These are phyloP conservation scores for Drosophila oshimai DNA, from an alignment of 1,140 invertebrate genomes.

Conservation along the genomic window DNA sequence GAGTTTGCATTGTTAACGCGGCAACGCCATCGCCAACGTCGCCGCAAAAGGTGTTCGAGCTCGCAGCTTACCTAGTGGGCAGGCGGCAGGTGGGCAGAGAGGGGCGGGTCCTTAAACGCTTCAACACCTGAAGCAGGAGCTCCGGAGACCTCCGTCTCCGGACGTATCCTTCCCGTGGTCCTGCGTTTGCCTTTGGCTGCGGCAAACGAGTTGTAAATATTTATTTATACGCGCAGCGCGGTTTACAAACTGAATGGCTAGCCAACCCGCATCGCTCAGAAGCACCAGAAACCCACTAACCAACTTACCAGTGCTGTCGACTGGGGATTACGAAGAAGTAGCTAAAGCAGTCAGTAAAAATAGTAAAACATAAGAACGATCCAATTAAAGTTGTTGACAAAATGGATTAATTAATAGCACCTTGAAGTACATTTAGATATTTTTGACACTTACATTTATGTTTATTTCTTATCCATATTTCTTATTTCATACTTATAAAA, in stretches of 20 bases:
- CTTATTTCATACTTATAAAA: too few relatives aligned
- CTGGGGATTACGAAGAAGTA: not conserved
- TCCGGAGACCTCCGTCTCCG: constrained; percentile 15
- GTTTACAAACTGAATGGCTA: constrained; percentile 71
- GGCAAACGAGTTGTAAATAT: constrained; percentile 81
- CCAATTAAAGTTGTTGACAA: too few relatives aligned
- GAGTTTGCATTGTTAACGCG: constrained; percentile 76
- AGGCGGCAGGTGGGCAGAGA: constrained; percentile 34
- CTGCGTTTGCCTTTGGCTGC: constrained; percentile 67
- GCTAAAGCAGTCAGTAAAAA: not conserved
- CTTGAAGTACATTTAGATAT: too few relatives aligned
- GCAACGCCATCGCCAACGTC: constrained; percentile 8
- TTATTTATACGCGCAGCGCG: constrained; percentile 75
- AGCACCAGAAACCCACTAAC: constrained; percentile 11
- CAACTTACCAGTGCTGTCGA: constrained; percentile 5
- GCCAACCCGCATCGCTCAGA: constrained; percentile 19
- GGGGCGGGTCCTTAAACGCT: constrained; percentile 65
- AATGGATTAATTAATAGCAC: too few relatives aligned
- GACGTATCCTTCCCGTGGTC: constrained; percentile 12
- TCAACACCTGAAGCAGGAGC: constrained; percentile 48
- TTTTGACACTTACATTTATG: too few relatives aligned
- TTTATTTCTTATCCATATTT: too few relatives aligned
- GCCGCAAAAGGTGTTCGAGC: constrained; percentile 63
- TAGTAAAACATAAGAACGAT: not conserved
- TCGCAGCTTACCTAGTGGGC: constrained; percentile 46